Conservation (phyloP, 2,113 vertebrate species). For the Isurus oxyrinchus region DNA sequence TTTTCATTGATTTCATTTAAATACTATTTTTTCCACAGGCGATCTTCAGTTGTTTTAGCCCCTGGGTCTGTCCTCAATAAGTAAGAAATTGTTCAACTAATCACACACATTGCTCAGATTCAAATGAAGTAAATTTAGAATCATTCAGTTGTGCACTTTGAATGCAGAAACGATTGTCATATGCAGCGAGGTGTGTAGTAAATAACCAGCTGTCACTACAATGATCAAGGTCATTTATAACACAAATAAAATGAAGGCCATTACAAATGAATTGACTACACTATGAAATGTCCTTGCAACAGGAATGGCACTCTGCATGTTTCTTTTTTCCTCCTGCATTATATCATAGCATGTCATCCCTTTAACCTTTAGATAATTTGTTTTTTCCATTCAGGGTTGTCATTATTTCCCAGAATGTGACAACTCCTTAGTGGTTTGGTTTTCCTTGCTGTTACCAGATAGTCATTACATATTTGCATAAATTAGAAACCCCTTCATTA, state of each 20-base stretch:
- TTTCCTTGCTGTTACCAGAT: neutral
- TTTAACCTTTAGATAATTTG: neutral
- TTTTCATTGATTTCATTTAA: neutral
- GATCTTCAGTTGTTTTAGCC: neutral
- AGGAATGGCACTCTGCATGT: neutral
- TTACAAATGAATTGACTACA: neutral
- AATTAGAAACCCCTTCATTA: conserved; percentile 16
- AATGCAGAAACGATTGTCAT: neutral
- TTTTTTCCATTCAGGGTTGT: neutral
- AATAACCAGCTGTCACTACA: conserved; percentile 2
- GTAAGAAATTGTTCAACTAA: neutral
- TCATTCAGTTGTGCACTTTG: neutral
- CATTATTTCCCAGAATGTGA: conserved; percentile 10
- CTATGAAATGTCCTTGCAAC: neutral
- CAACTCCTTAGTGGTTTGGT: neutral
- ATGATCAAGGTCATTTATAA: neutral
- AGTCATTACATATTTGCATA: neutral
- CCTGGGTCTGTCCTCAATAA: neutral
- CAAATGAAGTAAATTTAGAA: neutral
- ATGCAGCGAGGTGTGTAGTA: neutral
- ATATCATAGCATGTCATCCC: neutral
- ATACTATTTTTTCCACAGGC: neutral
- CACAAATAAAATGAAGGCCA: neutral
- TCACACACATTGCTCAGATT: neutral
- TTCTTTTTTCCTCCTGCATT: neutral